Percentiles rank a stretch among this genome's conserved stretches.
phyloP scores from a whole-genome alignment of 2,113 vertebrate species.

The Cervus canadensis region DNA sequence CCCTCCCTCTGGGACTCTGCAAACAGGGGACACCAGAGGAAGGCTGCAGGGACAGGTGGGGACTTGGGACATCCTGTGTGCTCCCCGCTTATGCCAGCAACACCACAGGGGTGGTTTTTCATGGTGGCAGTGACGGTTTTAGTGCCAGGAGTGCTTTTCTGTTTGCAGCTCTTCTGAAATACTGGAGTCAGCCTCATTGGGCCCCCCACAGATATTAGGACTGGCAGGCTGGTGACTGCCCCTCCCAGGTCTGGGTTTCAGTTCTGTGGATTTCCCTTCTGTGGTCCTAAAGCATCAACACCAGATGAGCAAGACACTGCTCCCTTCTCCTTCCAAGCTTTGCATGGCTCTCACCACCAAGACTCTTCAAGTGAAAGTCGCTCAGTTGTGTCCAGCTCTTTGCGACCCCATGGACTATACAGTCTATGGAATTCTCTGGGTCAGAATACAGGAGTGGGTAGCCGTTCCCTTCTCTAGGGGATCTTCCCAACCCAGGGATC shows the following conservation, averaged over 20 bases:
- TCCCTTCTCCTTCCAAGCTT: neutral
- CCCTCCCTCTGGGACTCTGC: neutral
- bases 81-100: neutral
- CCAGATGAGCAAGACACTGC: neutral
- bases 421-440: neutral
- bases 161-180: neutral
- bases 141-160: neutral
- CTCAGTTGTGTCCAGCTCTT: neutral
- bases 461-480: neutral
- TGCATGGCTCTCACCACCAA: neutral
- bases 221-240: neutral
- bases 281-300: neutral
- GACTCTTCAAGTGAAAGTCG: neutral
- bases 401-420: neutral
- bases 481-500: neutral
- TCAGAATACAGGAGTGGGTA: neutral
- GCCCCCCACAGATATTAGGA: neutral
- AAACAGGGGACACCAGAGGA: neutral
- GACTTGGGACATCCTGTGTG: neutral
- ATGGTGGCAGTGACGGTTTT: neutral
- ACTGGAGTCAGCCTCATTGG: neutral
- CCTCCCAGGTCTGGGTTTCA: neutral
- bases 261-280: neutral
- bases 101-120: neutral
- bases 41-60: neutral